These are phyloP conservation scores for Diorhabda carinulata DNA, from an alignment of 1,140 invertebrate species.

Conservation along the genomic window DNA sequence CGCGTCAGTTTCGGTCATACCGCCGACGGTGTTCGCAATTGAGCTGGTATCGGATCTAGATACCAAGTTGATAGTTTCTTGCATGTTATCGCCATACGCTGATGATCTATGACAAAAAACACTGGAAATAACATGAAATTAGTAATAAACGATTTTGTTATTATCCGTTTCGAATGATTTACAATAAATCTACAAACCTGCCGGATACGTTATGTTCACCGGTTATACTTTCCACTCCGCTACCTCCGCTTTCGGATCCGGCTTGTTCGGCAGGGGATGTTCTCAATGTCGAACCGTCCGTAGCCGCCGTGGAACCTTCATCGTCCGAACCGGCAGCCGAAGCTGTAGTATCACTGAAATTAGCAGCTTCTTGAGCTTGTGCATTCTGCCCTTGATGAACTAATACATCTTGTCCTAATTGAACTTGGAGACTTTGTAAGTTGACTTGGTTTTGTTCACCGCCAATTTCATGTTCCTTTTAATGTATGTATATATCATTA, in stretches of 20 bases:
- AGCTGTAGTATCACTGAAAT: slow-evolving; percentile 75
- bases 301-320: slow-evolving; percentile 80
- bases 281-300: slow-evolving; percentile 84
- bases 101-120: slow-evolving; percentile 57
- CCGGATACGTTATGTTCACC: slow-evolving; percentile 81
- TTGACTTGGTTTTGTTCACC: slow-evolving; percentile 25
- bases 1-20: slow-evolving; percentile 9
- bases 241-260: slow-evolving; percentile 83
- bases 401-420: slow-evolving; percentile 25
- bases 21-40: slow-evolving; percentile 43
- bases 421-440: slow-evolving; percentile 29
- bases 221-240: slow-evolving; percentile 85
- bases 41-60: slow-evolving; percentile 55
- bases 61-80: slow-evolving; percentile 47
- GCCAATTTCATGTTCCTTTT: slow-evolving; percentile 35
- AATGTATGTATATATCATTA: neutral
- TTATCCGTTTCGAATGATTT: neutral
- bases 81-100: slow-evolving; percentile 67
- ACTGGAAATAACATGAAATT: neutral
- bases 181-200: slow-evolving; percentile 41
- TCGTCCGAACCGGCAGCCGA: slow-evolving; percentile 87
- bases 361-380: slow-evolving; percentile 51
- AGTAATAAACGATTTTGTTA: neutral
- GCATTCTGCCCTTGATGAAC: slow-evolving; percentile 25
- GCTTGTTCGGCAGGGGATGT: slow-evolving; percentile 84